Conservation (phyloP, 2,888 invertebrate genomes). For the Xestia c-nigrum region DNA sequence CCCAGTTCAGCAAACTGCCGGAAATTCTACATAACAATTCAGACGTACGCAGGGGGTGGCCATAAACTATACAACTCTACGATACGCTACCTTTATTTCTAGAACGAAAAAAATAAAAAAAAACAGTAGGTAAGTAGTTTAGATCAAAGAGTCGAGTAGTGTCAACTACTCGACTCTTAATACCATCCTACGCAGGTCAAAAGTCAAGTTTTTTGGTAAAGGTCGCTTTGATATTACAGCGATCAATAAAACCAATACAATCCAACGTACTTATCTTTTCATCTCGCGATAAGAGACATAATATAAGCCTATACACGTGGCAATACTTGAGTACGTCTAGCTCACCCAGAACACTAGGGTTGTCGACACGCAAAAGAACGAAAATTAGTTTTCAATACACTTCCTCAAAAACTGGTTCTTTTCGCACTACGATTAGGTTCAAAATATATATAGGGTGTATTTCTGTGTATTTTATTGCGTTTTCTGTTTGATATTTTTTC, state of each 20-base stretch:
- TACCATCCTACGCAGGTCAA: not conserved
- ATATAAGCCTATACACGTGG: not conserved
- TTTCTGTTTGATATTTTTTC: too few species aligned
- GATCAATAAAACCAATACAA: not conserved
- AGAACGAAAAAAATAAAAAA: too few species aligned
- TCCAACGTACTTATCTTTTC: not conserved
- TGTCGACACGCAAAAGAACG: not conserved
- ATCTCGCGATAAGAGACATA: not conserved
- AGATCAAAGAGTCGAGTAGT: not conserved
- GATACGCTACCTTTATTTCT: not conserved
- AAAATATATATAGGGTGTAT: too few species aligned
- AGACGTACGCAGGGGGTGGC: not conserved
- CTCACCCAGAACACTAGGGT: not conserved
- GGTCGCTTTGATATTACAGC: not conserved
- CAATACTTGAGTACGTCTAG: not conserved
- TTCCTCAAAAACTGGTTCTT: too few species aligned
- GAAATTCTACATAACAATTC: not conserved
- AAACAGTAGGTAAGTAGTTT: not conserved
- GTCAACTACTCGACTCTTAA: too few species aligned
- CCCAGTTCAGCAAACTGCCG: too few species aligned
- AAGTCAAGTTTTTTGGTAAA: not conserved
- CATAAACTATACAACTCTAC: too few species aligned
- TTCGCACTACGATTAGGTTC: too few species aligned
- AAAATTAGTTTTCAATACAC: not conserved
- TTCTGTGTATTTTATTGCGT: too few species aligned